These are phyloP conservation scores for Ancistrus triradiatus DNA, from an alignment of 2,113 vertebrate genomes.

Conservation along the genomic window DNA sequence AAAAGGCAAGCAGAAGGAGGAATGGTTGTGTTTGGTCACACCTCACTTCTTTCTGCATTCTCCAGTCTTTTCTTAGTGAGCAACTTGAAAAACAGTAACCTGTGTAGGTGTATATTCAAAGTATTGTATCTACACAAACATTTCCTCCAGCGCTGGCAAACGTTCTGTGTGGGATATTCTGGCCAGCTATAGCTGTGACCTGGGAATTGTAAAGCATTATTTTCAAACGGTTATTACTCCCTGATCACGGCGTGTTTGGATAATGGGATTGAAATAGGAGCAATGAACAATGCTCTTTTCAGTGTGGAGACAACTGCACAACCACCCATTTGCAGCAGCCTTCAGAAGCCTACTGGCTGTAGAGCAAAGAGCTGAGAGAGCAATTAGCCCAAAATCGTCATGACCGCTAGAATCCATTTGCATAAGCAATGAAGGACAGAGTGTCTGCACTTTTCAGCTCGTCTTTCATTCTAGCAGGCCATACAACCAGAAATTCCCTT, in stretches of 20 bases:
- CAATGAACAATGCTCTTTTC: not conserved
- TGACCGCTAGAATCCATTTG: slow-evolving; percentile 8
- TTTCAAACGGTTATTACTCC: slow-evolving; percentile 8
- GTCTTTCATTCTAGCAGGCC: not conserved
- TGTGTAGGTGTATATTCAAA: too few relatives aligned
- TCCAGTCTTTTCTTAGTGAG: not conserved
- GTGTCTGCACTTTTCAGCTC: not conserved
- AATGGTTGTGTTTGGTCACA: slow-evolving; percentile 8
- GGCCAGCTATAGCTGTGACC: not conserved
- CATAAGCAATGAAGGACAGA: slow-evolving; percentile 11
- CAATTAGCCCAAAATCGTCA: slow-evolving; percentile 4
- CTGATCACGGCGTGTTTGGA: slow-evolving; percentile 1
- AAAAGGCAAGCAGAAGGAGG: not conserved
- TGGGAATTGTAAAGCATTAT: not conserved
- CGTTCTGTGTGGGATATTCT: not conserved
- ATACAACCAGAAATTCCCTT: not conserved
- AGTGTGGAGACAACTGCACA: not conserved
- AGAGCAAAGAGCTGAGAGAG: slow-evolving; percentile 3
- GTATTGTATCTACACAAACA: too few relatives aligned
- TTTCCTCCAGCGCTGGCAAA: not conserved
- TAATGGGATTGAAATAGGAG: not conserved
- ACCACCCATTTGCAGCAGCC: not conserved
- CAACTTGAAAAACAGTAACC: too few relatives aligned
- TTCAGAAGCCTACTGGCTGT: not conserved
- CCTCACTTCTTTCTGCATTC: not conserved